Conservation (phyloP, 2,888 invertebrate species). For the Theodoxus fluviatilis region DNA sequence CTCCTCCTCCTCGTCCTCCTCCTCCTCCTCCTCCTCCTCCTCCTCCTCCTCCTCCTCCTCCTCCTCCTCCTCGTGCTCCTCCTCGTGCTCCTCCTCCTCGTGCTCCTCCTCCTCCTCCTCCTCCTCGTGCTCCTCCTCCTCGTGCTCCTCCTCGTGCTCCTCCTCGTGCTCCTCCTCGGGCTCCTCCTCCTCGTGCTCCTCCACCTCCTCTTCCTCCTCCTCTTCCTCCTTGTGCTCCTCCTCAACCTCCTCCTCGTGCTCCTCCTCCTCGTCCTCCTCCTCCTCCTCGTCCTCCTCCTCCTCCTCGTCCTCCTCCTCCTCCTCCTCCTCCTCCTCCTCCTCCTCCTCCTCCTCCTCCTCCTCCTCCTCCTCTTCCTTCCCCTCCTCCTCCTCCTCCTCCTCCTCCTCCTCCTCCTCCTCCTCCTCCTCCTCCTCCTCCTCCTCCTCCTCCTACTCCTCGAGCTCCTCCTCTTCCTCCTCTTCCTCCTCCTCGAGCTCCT, state of each 20-base stretch:
- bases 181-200: background rate
- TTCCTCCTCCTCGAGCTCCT: background rate
- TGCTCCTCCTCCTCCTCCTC: background rate
- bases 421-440: background rate
- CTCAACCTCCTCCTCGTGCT: too few relatives aligned
- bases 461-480: background rate
- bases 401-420: background rate
- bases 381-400: constrained; percentile 1
- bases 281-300: background rate
- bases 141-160: too few relatives aligned
- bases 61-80: background rate
- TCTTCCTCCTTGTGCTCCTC: too few relatives aligned
- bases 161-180: too few relatives aligned
- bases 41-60: too few relatives aligned
- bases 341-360: background rate
- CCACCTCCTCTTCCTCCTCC: background rate
- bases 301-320: background rate
- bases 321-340: background rate
- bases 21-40: too few relatives aligned
- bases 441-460: background rate
- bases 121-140: background rate
- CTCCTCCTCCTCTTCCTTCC: background rate
- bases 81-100: background rate
- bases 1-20: too few relatives aligned
- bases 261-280: too few relatives aligned